Evolutionary conservation across 2,113 vertebrate genomes (phyloP).

Genomic region (Notarius quadriscutis): DNA sequence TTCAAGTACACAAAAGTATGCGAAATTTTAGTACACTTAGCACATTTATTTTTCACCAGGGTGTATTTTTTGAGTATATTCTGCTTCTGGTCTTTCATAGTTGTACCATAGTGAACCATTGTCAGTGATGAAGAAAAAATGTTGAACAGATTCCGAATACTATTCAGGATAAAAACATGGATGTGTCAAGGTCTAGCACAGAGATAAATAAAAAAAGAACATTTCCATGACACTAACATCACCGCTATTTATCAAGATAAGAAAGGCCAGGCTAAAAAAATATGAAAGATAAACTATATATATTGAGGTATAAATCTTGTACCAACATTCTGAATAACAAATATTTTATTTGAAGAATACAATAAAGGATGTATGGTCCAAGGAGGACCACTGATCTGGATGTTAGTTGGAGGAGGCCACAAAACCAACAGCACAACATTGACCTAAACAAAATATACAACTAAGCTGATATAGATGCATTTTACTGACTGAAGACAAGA

Average conservation of each 20-base stretch:
- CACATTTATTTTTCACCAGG: too few species aligned
- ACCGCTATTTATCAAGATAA: background rate
- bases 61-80: background rate
- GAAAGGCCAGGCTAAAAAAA: background rate
- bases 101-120: background rate
- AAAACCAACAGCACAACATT: background rate
- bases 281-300: background rate
- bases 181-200: background rate
- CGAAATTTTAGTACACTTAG: too few species aligned
- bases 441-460: background rate
- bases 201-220: background rate
- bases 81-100: background rate
- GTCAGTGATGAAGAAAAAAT: background rate
- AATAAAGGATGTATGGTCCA: background rate
- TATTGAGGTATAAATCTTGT: background rate
- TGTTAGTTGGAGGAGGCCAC: background rate
- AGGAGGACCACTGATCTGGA: background rate
- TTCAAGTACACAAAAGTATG: too few species aligned
- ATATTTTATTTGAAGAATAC: background rate
- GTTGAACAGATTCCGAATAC: background rate
- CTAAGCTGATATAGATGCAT: background rate
- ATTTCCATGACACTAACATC: background rate
- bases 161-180: background rate
- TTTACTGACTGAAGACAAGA: background rate
- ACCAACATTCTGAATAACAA: background rate